Conservation (phyloP, 2,113 vertebrate species). For the Xerus inauris region DNA sequence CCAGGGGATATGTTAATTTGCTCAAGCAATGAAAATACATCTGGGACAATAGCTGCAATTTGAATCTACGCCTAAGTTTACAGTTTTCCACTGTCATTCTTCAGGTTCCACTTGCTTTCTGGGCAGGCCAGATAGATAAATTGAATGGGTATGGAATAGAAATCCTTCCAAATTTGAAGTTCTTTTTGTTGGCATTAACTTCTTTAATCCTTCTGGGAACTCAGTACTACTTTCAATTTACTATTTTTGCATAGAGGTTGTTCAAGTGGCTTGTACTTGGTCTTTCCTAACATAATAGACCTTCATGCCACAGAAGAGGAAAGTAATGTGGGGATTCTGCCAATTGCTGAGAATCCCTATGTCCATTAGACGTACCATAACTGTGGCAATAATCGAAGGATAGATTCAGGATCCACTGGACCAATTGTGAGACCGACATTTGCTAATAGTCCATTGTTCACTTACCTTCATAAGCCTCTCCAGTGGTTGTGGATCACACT, state of each 20-base stretch:
- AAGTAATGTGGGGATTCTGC: not conserved
- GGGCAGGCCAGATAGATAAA: not conserved
- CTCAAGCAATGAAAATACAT: not conserved
- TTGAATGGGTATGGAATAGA: not conserved
- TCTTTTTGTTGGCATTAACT: not conserved
- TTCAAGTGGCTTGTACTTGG: not conserved
- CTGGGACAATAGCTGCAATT: not conserved
- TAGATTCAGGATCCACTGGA: not conserved
- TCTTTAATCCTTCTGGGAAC: not conserved
- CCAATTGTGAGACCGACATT: not conserved
- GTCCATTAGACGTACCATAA: not conserved
- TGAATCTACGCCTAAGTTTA: not conserved
- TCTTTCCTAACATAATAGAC: not conserved
- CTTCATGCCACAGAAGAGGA: not conserved
- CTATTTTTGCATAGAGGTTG: not conserved
- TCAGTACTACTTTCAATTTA: not conserved
- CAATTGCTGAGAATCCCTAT: not conserved
- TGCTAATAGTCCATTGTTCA: not conserved
- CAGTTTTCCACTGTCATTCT: not conserved
- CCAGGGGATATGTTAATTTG: not conserved
- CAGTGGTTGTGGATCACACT: not conserved
- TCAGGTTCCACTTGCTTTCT: not conserved
- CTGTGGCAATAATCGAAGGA: not conserved
- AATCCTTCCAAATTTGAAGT: not conserved
- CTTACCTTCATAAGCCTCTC: not conserved